phyloP scores from a whole-genome alignment of 2,113 vertebrate genomes.

The Clinocottus analis region DNA sequence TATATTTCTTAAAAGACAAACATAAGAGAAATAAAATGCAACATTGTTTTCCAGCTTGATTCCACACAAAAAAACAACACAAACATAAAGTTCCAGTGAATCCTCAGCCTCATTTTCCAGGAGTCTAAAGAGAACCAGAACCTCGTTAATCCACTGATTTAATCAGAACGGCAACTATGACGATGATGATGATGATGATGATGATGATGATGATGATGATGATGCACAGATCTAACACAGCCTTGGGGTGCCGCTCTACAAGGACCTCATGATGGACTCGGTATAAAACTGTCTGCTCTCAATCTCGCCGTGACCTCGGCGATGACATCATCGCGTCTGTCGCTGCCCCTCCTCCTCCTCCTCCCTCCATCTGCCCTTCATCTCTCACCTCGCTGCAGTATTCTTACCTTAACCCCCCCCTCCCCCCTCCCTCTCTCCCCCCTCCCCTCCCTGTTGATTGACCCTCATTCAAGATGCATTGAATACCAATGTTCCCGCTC shows the following conservation, averaged over 20 bases:
- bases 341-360: not conserved
- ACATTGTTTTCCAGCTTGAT: too few species aligned
- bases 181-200: not conserved
- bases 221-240: not conserved
- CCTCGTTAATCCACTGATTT: not conserved
- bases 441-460: not conserved
- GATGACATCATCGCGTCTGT: conserved; percentile 42
- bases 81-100: too few species aligned
- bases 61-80: too few species aligned
- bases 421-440: not conserved
- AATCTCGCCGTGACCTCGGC: conserved; percentile 27
- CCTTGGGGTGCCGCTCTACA: too few species aligned
- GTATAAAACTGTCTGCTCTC: not conserved
- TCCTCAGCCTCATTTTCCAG: too few species aligned
- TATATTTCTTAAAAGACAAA: too few species aligned
- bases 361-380: conserved; percentile 18
- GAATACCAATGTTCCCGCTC: conserved; percentile 53
- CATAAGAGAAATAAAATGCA: too few species aligned
- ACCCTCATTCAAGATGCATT: conserved; percentile 49
- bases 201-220: not conserved
- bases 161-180: not conserved
- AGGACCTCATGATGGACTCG: not conserved
- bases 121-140: not conserved
- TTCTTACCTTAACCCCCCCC: conserved; percentile 1
- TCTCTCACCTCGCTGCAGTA: conserved; percentile 25